Conservation (phyloP, 2,888 invertebrate species). For the Scrobipalpa atriplicella region DNA sequence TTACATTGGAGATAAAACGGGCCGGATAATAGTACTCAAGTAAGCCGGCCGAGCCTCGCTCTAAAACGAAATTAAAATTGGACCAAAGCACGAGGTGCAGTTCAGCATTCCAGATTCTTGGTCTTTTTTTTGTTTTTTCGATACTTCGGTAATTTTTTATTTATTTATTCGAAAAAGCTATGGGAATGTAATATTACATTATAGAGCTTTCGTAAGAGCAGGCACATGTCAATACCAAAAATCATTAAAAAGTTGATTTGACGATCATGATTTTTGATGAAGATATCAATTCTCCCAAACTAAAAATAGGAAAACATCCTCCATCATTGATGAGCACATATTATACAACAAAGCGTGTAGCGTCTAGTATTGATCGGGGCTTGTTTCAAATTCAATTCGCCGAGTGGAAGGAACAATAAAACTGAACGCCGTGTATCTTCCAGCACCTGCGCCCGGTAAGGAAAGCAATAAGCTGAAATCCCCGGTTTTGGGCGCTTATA, state of each 20-base stretch:
- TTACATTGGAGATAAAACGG: constrained; percentile 81
- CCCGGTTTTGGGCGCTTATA: constrained; percentile 75
- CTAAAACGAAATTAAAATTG: constrained; percentile 77
- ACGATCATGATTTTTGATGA: no score
- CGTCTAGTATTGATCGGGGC: constrained; percentile 63
- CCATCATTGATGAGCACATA: background rate
- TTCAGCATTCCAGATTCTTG: background rate
- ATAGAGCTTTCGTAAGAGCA: no score
- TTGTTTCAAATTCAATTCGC: constrained; percentile 81
- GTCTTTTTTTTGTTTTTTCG: background rate
- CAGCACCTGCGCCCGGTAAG: constrained; percentile 41
- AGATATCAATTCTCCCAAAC: no score
- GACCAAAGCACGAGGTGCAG: constrained; percentile 42
- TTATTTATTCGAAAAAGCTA: no score
- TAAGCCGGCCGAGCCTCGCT: constrained; percentile 63
- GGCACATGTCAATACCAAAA: no score
- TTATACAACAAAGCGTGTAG: constrained; percentile 22
- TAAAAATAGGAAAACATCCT: background rate
- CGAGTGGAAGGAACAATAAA: constrained; percentile 80
- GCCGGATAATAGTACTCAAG: constrained; percentile 72
- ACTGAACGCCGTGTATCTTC: constrained; percentile 62
- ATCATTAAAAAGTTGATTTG: no score
- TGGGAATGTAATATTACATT: no score
- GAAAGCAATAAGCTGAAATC: constrained; percentile 77
- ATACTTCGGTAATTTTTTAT: no score